Evolutionary conservation across 1,140 invertebrate genomes (phyloP).

Genomic region (Panonychus citri): DNA sequence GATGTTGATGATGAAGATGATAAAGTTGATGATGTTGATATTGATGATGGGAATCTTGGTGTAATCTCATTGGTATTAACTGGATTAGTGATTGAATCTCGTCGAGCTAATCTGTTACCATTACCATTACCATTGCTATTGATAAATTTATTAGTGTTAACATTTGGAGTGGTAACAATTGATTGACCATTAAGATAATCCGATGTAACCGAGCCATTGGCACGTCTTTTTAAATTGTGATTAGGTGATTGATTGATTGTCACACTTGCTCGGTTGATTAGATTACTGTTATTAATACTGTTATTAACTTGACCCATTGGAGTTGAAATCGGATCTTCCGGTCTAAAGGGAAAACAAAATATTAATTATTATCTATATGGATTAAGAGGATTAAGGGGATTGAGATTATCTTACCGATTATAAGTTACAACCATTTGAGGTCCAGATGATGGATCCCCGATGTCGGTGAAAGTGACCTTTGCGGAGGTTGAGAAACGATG

Average conservation of each 20-base stretch:
- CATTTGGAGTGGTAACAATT: background rate
- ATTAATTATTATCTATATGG: too few relatives aligned
- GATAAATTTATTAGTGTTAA: background rate
- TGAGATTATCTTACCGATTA: background rate
- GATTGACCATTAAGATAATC: too few relatives aligned
- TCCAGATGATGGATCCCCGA: background rate
- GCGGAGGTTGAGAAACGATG: slow-evolving; percentile 1
- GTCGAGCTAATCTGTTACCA: background rate
- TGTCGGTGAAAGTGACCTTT: background rate
- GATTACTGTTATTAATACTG: too few relatives aligned
- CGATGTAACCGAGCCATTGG: too few relatives aligned
- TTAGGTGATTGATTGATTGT: too few relatives aligned
- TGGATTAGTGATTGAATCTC: background rate
- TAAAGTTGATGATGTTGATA: background rate
- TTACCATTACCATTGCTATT: background rate
- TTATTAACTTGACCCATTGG: too few relatives aligned
- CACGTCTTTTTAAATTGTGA: too few relatives aligned
- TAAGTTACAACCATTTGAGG: background rate
- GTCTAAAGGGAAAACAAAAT: too few relatives aligned
- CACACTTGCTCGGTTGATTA: too few relatives aligned
- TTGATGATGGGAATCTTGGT: background rate
- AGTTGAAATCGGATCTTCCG: too few relatives aligned
- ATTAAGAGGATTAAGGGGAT: background rate
- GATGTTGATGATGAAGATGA: background rate
- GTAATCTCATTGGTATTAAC: background rate